phyloP scores from a whole-genome alignment of 2,888 invertebrate species.

The Pseudococcus longispinus region DNA sequence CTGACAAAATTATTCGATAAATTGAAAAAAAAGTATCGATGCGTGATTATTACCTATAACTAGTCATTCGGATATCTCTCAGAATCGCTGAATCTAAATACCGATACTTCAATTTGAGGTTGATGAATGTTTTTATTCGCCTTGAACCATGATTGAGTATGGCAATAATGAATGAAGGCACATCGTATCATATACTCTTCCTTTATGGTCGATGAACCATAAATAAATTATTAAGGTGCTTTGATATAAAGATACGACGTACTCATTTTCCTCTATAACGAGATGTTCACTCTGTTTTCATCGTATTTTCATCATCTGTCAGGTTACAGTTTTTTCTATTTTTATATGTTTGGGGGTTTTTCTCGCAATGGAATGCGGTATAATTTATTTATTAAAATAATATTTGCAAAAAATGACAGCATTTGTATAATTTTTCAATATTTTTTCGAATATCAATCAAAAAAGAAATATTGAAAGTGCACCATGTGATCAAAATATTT shows the following conservation, averaged over 20 bases:
- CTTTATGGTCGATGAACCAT: too few relatives aligned
- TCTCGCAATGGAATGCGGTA: neutral
- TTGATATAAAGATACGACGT: neutral
- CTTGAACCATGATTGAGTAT: too few relatives aligned
- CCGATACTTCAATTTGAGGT: too few relatives aligned
- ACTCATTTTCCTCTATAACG: neutral
- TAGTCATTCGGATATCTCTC: too few relatives aligned
- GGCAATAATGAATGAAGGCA: too few relatives aligned
- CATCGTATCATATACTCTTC: too few relatives aligned
- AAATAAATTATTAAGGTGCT: neutral
- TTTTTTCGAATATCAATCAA: conserved; percentile 7
- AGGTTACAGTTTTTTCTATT: neutral
- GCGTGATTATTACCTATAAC: too few relatives aligned
- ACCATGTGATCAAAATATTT: neutral
- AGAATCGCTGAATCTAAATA: too few relatives aligned
- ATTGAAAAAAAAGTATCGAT: too few relatives aligned
- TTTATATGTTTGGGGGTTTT: neutral
- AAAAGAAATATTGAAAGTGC: conserved; percentile 25
- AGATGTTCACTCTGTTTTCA: neutral
- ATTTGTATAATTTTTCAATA: conserved; percentile 35
- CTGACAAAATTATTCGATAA: too few relatives aligned
- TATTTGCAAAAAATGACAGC: conserved; percentile 14
- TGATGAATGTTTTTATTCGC: too few relatives aligned
- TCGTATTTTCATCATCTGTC: neutral
- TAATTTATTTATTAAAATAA: neutral